A percentile compares a stretch with the other conserved stretches of the same genome.
These are phyloP conservation scores for Metacarcinus magister DNA, from an alignment of 2,888 invertebrate species.

Conservation along the genomic window DNA sequence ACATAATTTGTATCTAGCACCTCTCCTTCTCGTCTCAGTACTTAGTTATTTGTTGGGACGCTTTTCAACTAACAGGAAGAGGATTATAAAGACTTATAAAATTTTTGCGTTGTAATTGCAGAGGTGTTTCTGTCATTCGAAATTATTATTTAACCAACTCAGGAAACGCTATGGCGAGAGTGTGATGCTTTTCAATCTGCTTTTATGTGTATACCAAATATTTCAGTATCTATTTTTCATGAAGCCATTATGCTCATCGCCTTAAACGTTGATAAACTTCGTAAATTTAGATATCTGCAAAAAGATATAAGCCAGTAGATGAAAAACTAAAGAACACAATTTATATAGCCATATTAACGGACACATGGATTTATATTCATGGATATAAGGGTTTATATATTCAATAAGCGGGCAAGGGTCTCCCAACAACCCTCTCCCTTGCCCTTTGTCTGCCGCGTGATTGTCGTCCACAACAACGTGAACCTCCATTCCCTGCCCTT, in stretches of 20 bases:
- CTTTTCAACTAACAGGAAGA: neutral
- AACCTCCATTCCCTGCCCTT: neutral
- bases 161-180: too few relatives aligned
- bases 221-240: too few relatives aligned
- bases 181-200: too few relatives aligned
- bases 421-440: neutral
- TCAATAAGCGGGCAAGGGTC: neutral
- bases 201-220: too few relatives aligned
- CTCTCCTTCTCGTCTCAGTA: neutral
- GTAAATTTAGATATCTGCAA: neutral
- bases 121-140: neutral
- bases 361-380: neutral
- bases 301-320: neutral
- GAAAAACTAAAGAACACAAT: neutral
- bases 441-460: neutral
- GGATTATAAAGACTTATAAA: neutral
- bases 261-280: too few relatives aligned
- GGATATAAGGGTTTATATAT: neutral
- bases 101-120: neutral
- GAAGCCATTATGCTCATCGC: too few relatives aligned
- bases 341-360: neutral
- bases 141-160: neutral
- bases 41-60: neutral
- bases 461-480: neutral
- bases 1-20: neutral